Base-by-base conservation (phyloP, 2,888 invertebrate species). In the Entomobrya proxima region DNA sequence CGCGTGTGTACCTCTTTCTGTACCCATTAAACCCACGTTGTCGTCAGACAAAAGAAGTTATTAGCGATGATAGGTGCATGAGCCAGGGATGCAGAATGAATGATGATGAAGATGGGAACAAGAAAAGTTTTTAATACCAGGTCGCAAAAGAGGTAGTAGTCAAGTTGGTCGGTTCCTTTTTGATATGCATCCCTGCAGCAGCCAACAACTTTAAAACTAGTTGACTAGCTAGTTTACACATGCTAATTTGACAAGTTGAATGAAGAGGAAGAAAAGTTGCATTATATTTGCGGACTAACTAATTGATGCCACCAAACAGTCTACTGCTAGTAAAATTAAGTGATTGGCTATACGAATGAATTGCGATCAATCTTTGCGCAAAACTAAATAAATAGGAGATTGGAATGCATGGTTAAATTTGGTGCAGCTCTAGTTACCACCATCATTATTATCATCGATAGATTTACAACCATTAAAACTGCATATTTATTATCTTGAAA, bases 361-460 rank as follows among this genome's bases (percentile, higher is more conserved):
- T n/a, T n/a, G n/a, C 72, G 69, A 35, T 50, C 9, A 30, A 27
- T 58, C 58, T 76, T 37, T 27, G 55, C 18, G 3, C 37, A 18
- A 52, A 64, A 32, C 6, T 35, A 64, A 64, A 64, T 32, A 64
- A 64, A 61, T 64, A 78, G 32, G 30, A 64, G 35, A 40, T 37
- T 69, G 37, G 67, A 69, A 44, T 80, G 80, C 80, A 80, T 80
- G 80, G 80, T 80, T 80, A 74, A 81, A 58, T 81, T 24, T 61
- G 74, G 81, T 81, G 81, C 81, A 81, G 81, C 81, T 81, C 81
- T 81, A 81, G 81, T 81, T 81, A 55, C 55, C 81, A 69, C 67
- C 35, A 64, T 27, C 55, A 44, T 44, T 44, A 40, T 40, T 44
- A 44, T n/a, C 44, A 44, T 69, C 21, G 4, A 69, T 69, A 69